Base-by-base conservation (phyloP, 2,113 vertebrate species). In the Taxidea taxus region DNA sequence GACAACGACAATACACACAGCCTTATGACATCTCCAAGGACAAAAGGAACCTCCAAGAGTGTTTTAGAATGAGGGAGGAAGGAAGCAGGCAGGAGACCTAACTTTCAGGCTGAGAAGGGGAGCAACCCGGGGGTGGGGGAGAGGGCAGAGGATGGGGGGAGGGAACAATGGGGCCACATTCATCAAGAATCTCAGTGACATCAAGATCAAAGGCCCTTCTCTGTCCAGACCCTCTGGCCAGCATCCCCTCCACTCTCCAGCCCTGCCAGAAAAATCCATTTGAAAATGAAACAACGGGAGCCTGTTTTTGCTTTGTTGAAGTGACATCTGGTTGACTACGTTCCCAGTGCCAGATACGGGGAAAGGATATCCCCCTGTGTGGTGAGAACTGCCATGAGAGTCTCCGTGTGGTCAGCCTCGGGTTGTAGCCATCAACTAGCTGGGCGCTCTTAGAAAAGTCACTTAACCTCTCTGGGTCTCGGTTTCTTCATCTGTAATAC, bases 401-500 rank as follows among this genome's bases (percentile, higher is more conserved):
- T 44, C 42, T 47, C 42, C 25, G 0, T 13, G 31, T 39, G 58
- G 10, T 39, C 54, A 44, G 20, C 49, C 66, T 62, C 77, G 39
- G 21, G 66, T 56, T 74, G 81, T 90, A 78, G 47, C 37, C 37
- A 1, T 82, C 66, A 91, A 56, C 27, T 56, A 72, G 74, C 72
- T 94, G 72, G 86, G 88, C 0, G 0, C 91, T 64, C 80, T 82
- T 2, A 34, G 39, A 16, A 14, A 93, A 72, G 87, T 77, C 66
- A 87, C n/a, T 91, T 89, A 91, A 87, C 60, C 60, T 95, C 39
- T 95, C 90, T 82, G 60, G 54, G 58, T 12, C 62, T 95, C 29
- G 12, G 51, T 91, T 91, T 97, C 78, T 91, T 91, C 51, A 87
- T 91, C 68, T 81, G 70, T 88, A 29, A 90, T 37, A 34, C 60